A percentile compares a stretch with the other conserved stretches of the same genome.
These are phyloP conservation scores for Drosophila oshimai DNA, from an alignment of 1,140 invertebrate species.

Conservation along the genomic window DNA sequence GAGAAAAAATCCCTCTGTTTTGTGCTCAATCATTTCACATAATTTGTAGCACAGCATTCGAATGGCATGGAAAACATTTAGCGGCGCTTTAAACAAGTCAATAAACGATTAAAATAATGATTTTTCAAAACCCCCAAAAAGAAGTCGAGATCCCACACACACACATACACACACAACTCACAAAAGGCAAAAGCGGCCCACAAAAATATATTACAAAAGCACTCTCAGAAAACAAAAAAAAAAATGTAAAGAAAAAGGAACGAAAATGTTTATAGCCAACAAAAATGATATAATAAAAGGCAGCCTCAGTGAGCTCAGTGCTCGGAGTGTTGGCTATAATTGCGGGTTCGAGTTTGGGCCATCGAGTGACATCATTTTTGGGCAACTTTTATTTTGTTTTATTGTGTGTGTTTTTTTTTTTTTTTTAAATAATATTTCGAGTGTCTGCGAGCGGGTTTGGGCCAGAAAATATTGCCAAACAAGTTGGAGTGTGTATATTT, in stretches of 20 bases:
- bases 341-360: conserved; percentile 50
- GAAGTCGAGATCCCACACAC: conserved; percentile 29
- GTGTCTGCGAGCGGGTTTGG: conserved; percentile 20
- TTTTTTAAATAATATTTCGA: conserved; percentile 32
- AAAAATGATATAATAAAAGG: conserved; percentile 68
- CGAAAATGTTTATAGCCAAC: conserved; percentile 27
- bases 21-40: conserved; percentile 77
- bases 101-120: conserved; percentile 82
- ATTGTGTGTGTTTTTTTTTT: conserved; percentile 30
- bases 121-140: conserved; percentile 56
- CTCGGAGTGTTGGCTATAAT: conserved; percentile 52
- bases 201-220: conserved; percentile 46
- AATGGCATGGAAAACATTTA: conserved; percentile 47
- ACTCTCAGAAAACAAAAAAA: conserved; percentile 5
- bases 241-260: conserved; percentile 21
- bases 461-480: conserved; percentile 44
- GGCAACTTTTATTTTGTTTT: conserved; percentile 59
- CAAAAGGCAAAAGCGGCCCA: conserved; percentile 33
- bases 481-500: conserved; percentile 42
- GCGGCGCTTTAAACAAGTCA: conserved; percentile 79
- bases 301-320: conserved; percentile 49
- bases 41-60: conserved; percentile 62
- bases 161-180: conserved; percentile 17
- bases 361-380: conserved; percentile 77
- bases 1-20: conserved; percentile 28